These are phyloP conservation scores for Hypolimnas misippus DNA, from an alignment of 2,888 invertebrate species.

Conservation along the genomic window DNA sequence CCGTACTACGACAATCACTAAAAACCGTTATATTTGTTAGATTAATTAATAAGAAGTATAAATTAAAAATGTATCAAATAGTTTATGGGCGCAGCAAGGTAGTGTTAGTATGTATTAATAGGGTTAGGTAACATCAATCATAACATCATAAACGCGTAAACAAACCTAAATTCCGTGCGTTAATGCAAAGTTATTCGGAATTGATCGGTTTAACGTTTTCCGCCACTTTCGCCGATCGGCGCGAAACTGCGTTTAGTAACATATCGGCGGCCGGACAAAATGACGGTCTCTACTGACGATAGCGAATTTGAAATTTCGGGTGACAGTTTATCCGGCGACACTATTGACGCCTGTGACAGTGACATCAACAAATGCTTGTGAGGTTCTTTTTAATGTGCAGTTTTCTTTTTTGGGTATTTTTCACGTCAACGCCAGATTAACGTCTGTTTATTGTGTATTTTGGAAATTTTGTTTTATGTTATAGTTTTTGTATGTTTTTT, in stretches of 20 bases:
- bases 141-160: slow-evolving; percentile 5
- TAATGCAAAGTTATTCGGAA: slow-evolving; percentile 50
- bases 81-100: neutral
- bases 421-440: too few relatives aligned
- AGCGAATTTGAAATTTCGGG: slow-evolving; percentile 57
- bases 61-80: too few relatives aligned
- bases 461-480: neutral
- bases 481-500: neutral
- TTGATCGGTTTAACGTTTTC: slow-evolving; percentile 42
- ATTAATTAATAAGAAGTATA: too few relatives aligned
- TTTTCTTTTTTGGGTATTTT: neutral
- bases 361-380: slow-evolving; percentile 40
- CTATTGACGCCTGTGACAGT: slow-evolving; percentile 42
- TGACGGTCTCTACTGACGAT: slow-evolving; percentile 32
- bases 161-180: slow-evolving; percentile 22
- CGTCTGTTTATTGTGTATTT: neutral
- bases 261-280: slow-evolving; percentile 51
- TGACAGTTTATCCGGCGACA: slow-evolving; percentile 64
- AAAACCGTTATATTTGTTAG: too few relatives aligned
- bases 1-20: too few relatives aligned
- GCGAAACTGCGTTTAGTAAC: slow-evolving; percentile 50
- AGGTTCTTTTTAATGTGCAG: slow-evolving; percentile 32
- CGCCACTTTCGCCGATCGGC: slow-evolving; percentile 56
- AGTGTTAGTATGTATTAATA: neutral
- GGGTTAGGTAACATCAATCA: slow-evolving; percentile 2